A percentile compares a stretch with the other conserved stretches of the same genome.
Conservation (phyloP, 2,797 vertebrate species). For the Phalloptychus januarius region DNA sequence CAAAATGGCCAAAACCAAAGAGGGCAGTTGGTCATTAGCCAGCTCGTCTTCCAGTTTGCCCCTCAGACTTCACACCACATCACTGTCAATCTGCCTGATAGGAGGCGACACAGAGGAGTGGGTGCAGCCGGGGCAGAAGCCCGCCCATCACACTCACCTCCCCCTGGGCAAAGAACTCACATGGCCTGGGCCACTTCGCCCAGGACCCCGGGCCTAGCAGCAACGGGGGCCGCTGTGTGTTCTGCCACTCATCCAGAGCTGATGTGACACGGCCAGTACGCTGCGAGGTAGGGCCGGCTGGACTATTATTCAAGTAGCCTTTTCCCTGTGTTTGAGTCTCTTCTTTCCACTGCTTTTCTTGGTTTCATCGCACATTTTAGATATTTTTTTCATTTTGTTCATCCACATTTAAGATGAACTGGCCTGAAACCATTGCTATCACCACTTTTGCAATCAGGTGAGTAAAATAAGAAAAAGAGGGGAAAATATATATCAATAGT, state of each 20-base stretch:
- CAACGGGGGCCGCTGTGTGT: conserved; percentile 52
- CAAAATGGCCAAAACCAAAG: conserved; percentile 74
- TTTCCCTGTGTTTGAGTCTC: conserved; percentile 22
- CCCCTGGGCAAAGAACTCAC: conserved; percentile 75
- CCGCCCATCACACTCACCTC: conserved; percentile 67
- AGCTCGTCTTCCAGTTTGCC: conserved; percentile 72
- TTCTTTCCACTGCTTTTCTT: conserved; percentile 17
- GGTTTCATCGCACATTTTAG: conserved; percentile 13
- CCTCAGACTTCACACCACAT: conserved; percentile 68
- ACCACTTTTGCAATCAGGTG: not conserved
- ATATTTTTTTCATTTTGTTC: not conserved
- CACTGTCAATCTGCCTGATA: conserved; percentile 73
- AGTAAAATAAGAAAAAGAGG: not conserved
- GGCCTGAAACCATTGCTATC: not conserved
- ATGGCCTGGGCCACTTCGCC: conserved; percentile 70
- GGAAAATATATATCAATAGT: not conserved
- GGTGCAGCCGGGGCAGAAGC: conserved; percentile 65
- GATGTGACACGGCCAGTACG: conserved; percentile 76
- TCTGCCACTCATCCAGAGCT: conserved; percentile 73
- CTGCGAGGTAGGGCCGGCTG: conserved; percentile 58
- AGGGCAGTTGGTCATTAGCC: conserved; percentile 76
- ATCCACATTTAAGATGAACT: not conserved
- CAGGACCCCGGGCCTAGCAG: conserved; percentile 58
- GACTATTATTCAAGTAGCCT: conserved; percentile 35
- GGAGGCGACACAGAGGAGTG: conserved; percentile 58